Base-by-base conservation (phyloP, 2,888 invertebrate species). In the Napeogenes sylphis region DNA sequence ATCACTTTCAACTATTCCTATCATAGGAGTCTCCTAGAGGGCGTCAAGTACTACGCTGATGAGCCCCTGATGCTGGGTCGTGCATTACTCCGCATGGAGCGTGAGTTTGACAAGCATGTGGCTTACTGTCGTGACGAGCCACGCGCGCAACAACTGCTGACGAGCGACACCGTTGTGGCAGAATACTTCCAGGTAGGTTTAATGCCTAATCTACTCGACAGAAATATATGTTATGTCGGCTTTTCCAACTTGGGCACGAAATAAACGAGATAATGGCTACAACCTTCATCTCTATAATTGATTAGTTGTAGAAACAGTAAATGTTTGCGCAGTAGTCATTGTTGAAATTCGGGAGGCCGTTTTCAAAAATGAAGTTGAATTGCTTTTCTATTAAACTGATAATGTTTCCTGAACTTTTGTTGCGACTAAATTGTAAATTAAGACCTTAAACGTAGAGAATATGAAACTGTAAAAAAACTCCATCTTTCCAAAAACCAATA, bases 101-200 rank as follows among this genome's bases (percentile, higher is more conserved):
- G 97, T 59, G 98, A 98, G 88, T 98, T 98, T 82, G 98, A 98
- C 90, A 96, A 96, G 79, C 98, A 98, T 84, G 97, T 97, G 56
- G 94, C 94, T 62, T 98, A 97, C 87, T 97, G 96, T 83, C 94
- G 94, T 79, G 96, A 96, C 81, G 96, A 97, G 84, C 95, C 96
- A 4, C 85, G 93, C 46, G 96, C 97, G 32, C 95, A 97, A 80
- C 94, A 95, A 65, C 93, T 97, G 73, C 91, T 98, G 51, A 92
- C 93, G 66, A 89, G 91, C 56, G 95, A 95, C 71, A 92, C 93
- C 32, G 92, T 92, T 58, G 94, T 95, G 61, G 92, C 92, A 71
- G 94, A 95, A 72, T 97, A 94, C 85, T 97, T 97, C 82, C 95
- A 96, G 92, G 97, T 97, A 3, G 47, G 4, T 47, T 14, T 21